Percentiles rank a stretch among this genome's conserved stretches.
Evolutionary conservation across 1,140 invertebrate species (phyloP).

Genomic region (Phymastichus coffea): DNA sequence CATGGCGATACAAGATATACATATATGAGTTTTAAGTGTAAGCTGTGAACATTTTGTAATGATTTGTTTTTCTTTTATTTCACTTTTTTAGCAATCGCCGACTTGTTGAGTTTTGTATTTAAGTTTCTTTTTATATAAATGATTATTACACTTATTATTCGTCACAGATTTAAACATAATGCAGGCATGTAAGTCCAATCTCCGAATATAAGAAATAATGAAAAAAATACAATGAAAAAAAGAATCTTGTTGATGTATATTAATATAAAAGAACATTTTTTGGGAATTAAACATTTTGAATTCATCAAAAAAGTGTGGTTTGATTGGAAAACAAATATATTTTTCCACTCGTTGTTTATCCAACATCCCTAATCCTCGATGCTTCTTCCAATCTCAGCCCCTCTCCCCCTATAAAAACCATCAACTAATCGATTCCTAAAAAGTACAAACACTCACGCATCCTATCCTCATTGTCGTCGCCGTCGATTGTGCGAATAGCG

Average conservation of each 20-base stretch:
- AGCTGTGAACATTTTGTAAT: no score
- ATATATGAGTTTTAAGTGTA: no score
- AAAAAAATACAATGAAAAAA: conserved; percentile 17
- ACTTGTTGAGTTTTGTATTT: neutral
- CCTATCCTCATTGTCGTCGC: conserved; percentile 4
- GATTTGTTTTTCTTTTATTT: no score
- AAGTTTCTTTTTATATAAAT: neutral
- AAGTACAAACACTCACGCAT: neutral
- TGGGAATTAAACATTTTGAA: conserved; percentile 46
- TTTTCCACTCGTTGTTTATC: neutral
- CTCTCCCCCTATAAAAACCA: neutral
- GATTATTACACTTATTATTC: no score
- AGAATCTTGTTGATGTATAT: conserved; percentile 29
- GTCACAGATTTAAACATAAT: neutral
- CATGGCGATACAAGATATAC: no score
- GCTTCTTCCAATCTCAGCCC: neutral
- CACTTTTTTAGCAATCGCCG: no score
- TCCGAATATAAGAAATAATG: neutral
- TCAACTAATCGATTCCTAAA: conserved; percentile 8
- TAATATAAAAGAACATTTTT: conserved; percentile 37
- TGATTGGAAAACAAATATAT: no score
- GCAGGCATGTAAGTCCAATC: neutral
- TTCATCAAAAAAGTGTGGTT: conserved; percentile 32
- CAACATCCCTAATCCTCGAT: no score
- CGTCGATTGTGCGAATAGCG: conserved; percentile 36